These are phyloP conservation scores for Sarcophaga subvicina DNA, from an alignment of 2,888 invertebrate genomes.

Conservation along the genomic window DNA sequence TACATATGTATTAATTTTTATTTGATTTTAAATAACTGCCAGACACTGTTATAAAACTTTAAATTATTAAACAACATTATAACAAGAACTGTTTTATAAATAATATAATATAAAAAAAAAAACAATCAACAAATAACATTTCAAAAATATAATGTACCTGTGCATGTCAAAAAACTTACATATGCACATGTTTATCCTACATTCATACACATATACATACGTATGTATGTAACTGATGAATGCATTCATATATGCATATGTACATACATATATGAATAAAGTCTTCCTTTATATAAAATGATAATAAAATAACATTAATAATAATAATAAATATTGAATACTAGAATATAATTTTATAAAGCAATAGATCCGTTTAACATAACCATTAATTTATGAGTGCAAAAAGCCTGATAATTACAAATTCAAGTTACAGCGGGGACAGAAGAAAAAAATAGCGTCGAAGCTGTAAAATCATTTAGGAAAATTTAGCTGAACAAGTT, in stretches of 20 bases:
- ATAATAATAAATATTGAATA: slow-evolving; percentile 12
- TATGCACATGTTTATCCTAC: background rate
- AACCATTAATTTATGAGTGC: background rate
- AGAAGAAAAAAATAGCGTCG: background rate
- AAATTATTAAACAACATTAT: background rate
- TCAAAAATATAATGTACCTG: background rate
- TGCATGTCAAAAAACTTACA: background rate
- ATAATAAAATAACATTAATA: slow-evolving; percentile 21
- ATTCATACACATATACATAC: background rate
- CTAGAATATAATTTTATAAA: background rate
- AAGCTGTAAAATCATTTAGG: slow-evolving; percentile 70
- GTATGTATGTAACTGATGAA: slow-evolving; percentile 29
- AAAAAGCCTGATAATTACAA: background rate
- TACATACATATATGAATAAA: slow-evolving; percentile 9
- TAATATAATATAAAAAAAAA: background rate
- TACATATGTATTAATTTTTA: background rate
- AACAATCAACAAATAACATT: background rate
- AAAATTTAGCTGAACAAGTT: slow-evolving; percentile 69
- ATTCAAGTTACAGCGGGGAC: background rate
- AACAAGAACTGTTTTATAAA: slow-evolving; percentile 28
- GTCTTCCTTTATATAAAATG: slow-evolving; percentile 57
- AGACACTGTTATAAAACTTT: slow-evolving; percentile 13
- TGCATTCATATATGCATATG: background rate
- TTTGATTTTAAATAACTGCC: background rate
- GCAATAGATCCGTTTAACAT: background rate